Percentiles rank a stretch among this genome's conserved stretches.
Conservation (phyloP, 2,888 invertebrate species). For the Athetis lepigone region DNA sequence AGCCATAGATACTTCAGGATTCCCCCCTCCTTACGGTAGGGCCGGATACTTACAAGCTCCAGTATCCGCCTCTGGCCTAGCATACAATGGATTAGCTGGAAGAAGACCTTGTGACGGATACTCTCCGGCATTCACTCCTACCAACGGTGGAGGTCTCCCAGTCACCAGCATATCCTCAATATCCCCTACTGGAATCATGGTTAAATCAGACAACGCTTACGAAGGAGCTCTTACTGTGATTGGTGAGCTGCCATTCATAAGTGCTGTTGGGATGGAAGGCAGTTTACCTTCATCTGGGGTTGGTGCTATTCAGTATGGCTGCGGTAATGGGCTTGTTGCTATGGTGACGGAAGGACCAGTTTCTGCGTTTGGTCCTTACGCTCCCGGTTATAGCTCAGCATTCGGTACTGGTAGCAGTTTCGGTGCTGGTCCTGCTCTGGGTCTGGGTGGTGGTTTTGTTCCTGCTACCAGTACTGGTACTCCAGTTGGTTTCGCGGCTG, state of each 20-base stretch:
- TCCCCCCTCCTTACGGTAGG: constrained; percentile 1
- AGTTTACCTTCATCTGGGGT: constrained; percentile 71
- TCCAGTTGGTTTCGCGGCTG: constrained; percentile 22
- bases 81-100: constrained; percentile 19
- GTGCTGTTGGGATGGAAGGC: constrained; percentile 72
- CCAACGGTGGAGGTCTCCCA: constrained; percentile 48
- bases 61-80: constrained; percentile 7
- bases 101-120: too few species aligned
- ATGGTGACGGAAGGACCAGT: constrained; percentile 57
- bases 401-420: constrained; percentile 22
- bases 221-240: constrained; percentile 61
- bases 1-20: constrained; percentile 15
- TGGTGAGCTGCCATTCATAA: constrained; percentile 72
- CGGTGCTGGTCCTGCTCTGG: constrained; percentile 26
- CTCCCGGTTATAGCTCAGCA: constrained; percentile 30
- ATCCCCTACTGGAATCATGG: constrained; percentile 41
- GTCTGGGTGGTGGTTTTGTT: constrained; percentile 26
- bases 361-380: constrained; percentile 22
- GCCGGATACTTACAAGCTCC: constrained; percentile 8
- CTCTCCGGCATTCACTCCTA: constrained; percentile 22
- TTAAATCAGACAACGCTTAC: constrained; percentile 55
- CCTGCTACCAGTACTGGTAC: constrained; percentile 22
- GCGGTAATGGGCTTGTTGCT: constrained; percentile 68
- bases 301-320: constrained; percentile 71
- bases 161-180: constrained; percentile 28